Conservation (phyloP, 2,797 vertebrate genomes). For the Pseudomugil gertrudae region DNA sequence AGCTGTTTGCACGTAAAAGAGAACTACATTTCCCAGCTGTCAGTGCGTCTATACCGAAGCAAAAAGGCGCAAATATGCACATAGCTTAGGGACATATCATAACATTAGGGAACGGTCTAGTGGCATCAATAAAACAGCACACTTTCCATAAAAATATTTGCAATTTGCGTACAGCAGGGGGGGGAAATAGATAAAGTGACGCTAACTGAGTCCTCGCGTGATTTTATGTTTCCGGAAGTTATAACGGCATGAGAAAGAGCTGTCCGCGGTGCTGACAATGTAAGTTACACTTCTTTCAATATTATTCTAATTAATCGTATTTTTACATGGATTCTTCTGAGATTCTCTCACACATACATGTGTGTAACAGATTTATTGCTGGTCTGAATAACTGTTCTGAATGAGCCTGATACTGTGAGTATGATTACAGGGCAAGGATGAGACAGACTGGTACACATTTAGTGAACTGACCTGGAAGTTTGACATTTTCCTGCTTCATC, state of each 20-base stretch:
- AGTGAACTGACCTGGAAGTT: neutral
- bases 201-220: constrained; percentile 39
- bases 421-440: neutral
- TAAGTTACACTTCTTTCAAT: constrained; percentile 39
- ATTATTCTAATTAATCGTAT: neutral
- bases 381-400: neutral
- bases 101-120: rapidly evolving
- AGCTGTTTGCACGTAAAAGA: neutral
- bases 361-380: neutral
- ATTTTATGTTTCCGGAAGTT: constrained; percentile 63
- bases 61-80: constrained; percentile 4
- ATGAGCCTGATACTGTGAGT: constrained; percentile 2
- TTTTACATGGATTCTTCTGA: neutral
- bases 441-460: neutral
- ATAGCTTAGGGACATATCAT: neutral
- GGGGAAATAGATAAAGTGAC: too few species aligned
- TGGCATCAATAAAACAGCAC: neutral
- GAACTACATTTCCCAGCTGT: constrained; percentile 59
- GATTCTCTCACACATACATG: neutral
- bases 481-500: neutral
- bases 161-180: neutral
- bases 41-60: constrained; percentile 28
- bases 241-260: constrained; percentile 46
- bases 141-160: neutral
- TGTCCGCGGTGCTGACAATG: constrained; percentile 78